A percentile compares a stretch with the other conserved stretches of the same genome.
Evolutionary conservation across 2,113 vertebrate species (phyloP).

Genomic region (Phrynocephalus versicolor): DNA sequence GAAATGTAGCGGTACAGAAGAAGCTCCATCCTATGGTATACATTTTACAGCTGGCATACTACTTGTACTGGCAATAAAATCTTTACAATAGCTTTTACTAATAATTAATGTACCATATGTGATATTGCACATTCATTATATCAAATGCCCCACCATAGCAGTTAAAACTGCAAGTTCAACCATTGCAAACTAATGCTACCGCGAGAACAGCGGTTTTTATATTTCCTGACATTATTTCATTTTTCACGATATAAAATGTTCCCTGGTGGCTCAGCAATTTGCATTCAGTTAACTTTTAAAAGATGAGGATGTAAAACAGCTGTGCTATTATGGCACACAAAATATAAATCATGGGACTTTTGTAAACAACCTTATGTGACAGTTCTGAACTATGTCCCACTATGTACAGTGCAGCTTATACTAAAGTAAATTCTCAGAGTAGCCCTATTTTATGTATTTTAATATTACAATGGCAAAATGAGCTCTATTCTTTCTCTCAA

Average conservation of each 20-base stretch:
- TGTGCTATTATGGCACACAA: rapidly evolving
- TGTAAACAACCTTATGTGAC: not conserved
- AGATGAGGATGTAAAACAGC: not conserved
- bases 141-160: not conserved
- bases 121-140: not conserved
- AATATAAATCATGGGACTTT: too few relatives aligned
- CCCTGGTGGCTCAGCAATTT: not conserved
- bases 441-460: not conserved
- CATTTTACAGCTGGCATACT: not conserved
- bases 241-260: not conserved
- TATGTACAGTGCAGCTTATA: not conserved
- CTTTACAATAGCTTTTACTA: not conserved
- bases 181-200: not conserved
- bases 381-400: not conserved
- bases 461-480: not conserved
- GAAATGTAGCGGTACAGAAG: rapidly evolving
- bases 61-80: not conserved
- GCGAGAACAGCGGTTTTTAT: not conserved
- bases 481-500: not conserved
- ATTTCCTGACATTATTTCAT: not conserved
- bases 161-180: not conserved
- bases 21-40: not conserved
- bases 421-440: too few relatives aligned
- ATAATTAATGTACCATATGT: not conserved
- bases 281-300: not conserved